Percentiles rank a stretch among this genome's conserved stretches.
phyloP scores from a whole-genome alignment of 2,797 vertebrate genomes.

The Melanotaenia trifasciata region DNA sequence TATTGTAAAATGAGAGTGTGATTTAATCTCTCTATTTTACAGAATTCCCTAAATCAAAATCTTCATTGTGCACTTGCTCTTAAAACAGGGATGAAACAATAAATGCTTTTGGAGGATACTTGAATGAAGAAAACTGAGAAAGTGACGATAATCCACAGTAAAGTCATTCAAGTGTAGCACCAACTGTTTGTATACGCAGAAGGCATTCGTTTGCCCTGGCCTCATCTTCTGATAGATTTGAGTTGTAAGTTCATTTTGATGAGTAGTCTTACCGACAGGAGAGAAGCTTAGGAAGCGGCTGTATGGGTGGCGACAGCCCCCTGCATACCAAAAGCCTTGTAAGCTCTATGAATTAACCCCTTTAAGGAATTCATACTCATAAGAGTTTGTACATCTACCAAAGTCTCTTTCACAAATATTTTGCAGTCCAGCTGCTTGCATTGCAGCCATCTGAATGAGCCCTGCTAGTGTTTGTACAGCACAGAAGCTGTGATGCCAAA shows the following conservation, averaged over 20 bases:
- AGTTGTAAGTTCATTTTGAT: slow-evolving; percentile 54
- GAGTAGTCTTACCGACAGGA: slow-evolving; percentile 31
- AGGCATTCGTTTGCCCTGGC: slow-evolving; percentile 3
- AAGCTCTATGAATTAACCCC: slow-evolving; percentile 54
- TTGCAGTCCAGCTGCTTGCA: slow-evolving; percentile 7
- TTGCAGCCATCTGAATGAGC: not conserved
- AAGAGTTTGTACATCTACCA: slow-evolving; percentile 22
- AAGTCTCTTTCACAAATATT: slow-evolving; percentile 10
- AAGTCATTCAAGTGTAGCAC: not conserved
- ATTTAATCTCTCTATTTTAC: slow-evolving; percentile 42
- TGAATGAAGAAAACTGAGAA: slow-evolving; percentile 51
- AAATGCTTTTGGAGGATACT: slow-evolving; percentile 50
- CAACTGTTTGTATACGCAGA: not conserved
- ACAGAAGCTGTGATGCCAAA: not conserved
- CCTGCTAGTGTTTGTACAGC: not conserved
- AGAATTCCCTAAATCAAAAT: slow-evolving; percentile 37
- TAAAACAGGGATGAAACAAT: slow-evolving; percentile 38
- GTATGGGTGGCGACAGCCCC: slow-evolving; percentile 48
- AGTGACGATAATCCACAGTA: slow-evolving; percentile 44
- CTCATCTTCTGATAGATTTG: slow-evolving; percentile 44
- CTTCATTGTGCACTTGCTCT: not conserved
- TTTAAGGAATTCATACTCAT: slow-evolving; percentile 41
- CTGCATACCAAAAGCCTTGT: slow-evolving; percentile 41
- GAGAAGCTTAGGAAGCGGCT: slow-evolving; percentile 35
- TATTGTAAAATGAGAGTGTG: slow-evolving; percentile 6